Evolutionary conservation across 2,113 vertebrate genomes (phyloP).

Genomic region (Megaptera novaeangliae): DNA sequence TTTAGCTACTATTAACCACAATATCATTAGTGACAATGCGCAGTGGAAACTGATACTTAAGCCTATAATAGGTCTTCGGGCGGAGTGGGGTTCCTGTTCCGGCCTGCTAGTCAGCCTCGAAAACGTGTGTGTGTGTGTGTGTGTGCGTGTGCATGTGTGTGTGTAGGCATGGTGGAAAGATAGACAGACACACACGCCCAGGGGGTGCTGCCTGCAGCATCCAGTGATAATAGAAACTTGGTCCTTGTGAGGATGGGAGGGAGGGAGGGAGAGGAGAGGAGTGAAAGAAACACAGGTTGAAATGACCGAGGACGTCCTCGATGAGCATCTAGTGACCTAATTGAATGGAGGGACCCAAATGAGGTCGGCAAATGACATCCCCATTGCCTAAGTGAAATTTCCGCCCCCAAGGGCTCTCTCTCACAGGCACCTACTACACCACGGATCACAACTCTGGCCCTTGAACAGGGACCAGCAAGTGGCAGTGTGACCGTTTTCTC

Average conservation of each 20-base stretch:
- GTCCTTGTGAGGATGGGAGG: background rate
- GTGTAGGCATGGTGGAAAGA: background rate
- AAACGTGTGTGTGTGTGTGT: background rate
- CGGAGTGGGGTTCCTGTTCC: background rate
- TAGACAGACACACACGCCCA: background rate
- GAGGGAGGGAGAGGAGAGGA: background rate
- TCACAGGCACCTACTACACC: background rate
- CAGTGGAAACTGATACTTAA: background rate
- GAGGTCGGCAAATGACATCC: background rate
- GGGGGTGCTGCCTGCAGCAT: background rate
- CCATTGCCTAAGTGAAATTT: background rate
- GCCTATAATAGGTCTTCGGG: background rate
- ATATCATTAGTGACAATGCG: background rate
- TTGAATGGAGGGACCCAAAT: background rate
- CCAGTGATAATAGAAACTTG: background rate
- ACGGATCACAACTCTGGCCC: background rate
- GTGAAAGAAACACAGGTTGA: fast-evolving
- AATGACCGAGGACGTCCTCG: fast-evolving
- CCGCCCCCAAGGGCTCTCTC: background rate
- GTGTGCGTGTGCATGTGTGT: too few relatives aligned
- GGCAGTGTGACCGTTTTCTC: background rate
- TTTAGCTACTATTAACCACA: background rate
- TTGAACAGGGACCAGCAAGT: background rate
- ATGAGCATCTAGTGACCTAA: background rate
- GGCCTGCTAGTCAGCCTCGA: background rate